A percentile compares a stretch with the other conserved stretches of the same genome.
These are phyloP conservation scores for Leucosticte australis DNA, from an alignment of 2,113 vertebrate genomes.

Conservation along the genomic window DNA sequence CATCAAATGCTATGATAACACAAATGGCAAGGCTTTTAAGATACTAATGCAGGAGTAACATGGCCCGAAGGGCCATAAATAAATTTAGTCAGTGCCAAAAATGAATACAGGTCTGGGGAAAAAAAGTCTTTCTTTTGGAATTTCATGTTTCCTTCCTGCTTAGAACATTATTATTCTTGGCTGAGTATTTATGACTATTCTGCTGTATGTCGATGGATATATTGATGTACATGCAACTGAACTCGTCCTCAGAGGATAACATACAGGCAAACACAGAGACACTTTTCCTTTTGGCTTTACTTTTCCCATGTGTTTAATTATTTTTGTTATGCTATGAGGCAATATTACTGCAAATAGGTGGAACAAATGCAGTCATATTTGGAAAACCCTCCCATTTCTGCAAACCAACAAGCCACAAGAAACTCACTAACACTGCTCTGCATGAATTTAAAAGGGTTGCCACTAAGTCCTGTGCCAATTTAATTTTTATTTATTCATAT, in stretches of 20 bases:
- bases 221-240: background rate
- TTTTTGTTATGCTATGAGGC: slow-evolving; percentile 4
- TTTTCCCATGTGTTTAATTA: slow-evolving; percentile 14
- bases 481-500: background rate
- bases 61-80: slow-evolving; percentile 3
- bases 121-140: slow-evolving; percentile 8
- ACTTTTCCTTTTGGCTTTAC: slow-evolving; percentile 14
- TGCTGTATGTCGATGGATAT: background rate
- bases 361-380: slow-evolving; percentile 33
- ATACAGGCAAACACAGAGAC: background rate
- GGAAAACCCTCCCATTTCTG: background rate
- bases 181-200: background rate
- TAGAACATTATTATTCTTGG: slow-evolving; percentile 4
- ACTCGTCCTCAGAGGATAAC: background rate
- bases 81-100: background rate
- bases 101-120: background rate
- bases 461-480: background rate
- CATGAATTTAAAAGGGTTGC: background rate
- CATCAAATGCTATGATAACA: slow-evolving; percentile 9
- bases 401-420: background rate
- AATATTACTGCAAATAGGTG: slow-evolving; percentile 7
- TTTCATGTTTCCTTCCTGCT: slow-evolving; percentile 30
- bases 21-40: background rate
- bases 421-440: background rate
- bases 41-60: background rate